These are phyloP conservation scores for Crypturellus tataupa DNA, from an alignment of 2,797 vertebrate species.

Conservation along the genomic window DNA sequence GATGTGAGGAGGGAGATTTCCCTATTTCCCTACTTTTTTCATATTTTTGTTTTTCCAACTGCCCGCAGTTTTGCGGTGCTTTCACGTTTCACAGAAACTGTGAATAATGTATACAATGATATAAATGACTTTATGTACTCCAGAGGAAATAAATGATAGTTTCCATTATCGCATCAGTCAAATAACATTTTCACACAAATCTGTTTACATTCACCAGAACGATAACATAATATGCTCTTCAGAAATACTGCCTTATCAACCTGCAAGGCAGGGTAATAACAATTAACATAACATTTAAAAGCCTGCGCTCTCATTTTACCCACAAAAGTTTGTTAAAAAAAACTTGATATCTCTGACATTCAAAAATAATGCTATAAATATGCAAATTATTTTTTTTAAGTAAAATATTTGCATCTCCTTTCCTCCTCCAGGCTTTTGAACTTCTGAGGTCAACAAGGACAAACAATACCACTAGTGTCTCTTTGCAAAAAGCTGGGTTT, in stretches of 20 bases:
- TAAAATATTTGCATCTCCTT: slow-evolving; percentile 92
- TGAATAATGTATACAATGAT: slow-evolving; percentile 78
- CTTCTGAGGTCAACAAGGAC: slow-evolving; percentile 99
- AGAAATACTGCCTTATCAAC: slow-evolving; percentile 78
- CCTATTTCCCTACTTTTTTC: slow-evolving; percentile 60
- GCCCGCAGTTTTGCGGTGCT: slow-evolving; percentile 70
- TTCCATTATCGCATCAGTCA: slow-evolving; percentile 84
- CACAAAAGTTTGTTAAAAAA: slow-evolving; percentile 82
- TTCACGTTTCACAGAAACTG: slow-evolving; percentile 76
- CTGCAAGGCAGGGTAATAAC: slow-evolving; percentile 73
- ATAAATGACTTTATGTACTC: slow-evolving; percentile 80
- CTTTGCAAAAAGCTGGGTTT: slow-evolving; percentile 91
- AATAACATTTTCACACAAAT: slow-evolving; percentile 82
- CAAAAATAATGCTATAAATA: slow-evolving; percentile 88
- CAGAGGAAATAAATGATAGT: slow-evolving; percentile 83
- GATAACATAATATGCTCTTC: slow-evolving; percentile 80
- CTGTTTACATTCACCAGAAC: slow-evolving; percentile 82
- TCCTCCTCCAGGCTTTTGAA: slow-evolving; percentile 91
- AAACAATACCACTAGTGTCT: slow-evolving; percentile 97
- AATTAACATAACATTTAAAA: slow-evolving; percentile 82
- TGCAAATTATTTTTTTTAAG: slow-evolving; percentile 88
- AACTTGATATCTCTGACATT: slow-evolving; percentile 82
- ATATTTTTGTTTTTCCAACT: slow-evolving; percentile 69
- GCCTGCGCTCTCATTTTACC: slow-evolving; percentile 72
- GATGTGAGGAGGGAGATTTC: not conserved